Conservation (phyloP, 2,797 vertebrate species). For the Xenopus petersii region DNA sequence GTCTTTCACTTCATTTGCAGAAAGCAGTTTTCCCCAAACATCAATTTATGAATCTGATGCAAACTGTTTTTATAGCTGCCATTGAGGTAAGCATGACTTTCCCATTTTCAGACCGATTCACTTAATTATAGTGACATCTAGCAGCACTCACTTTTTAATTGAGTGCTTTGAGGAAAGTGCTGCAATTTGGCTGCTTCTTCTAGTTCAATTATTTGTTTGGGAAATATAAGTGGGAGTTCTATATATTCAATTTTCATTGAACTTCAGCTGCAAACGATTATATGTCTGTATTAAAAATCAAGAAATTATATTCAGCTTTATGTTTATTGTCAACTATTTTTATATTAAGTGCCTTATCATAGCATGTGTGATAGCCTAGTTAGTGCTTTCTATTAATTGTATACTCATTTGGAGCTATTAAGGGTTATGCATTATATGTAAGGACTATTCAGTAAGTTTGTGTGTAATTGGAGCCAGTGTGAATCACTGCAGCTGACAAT, state of each 20-base stretch:
- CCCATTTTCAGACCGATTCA: slow-evolving; percentile 36
- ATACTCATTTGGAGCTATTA: slow-evolving; percentile 23
- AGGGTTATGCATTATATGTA: slow-evolving; percentile 30
- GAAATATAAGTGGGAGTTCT: slow-evolving; percentile 47
- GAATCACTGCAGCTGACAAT: background rate
- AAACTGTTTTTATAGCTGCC: slow-evolving; percentile 14
- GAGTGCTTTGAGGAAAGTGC: slow-evolving; percentile 39
- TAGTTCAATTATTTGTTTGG: slow-evolving; percentile 46
- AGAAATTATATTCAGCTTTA: background rate
- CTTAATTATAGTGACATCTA: slow-evolving; percentile 45
- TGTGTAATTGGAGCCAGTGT: slow-evolving; percentile 13
- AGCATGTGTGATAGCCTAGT: slow-evolving; percentile 17
- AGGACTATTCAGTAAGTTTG: slow-evolving; percentile 22
- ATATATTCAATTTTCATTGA: slow-evolving; percentile 30
- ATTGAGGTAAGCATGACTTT: slow-evolving; percentile 18
- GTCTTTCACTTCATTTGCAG: slow-evolving; percentile 23
- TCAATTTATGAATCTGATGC: slow-evolving; percentile 33
- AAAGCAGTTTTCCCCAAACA: slow-evolving; percentile 30
- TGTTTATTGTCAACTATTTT: slow-evolving; percentile 22
- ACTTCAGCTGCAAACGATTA: slow-evolving; percentile 38
- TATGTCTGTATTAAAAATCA: slow-evolving; percentile 42
- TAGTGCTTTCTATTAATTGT: slow-evolving; percentile 13
- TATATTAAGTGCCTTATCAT: slow-evolving; percentile 22
- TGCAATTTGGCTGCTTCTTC: slow-evolving; percentile 39
- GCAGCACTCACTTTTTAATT: slow-evolving; percentile 35